Conservation (phyloP, 2,888 invertebrate species). For the Chydorus sphaericus region DNA sequence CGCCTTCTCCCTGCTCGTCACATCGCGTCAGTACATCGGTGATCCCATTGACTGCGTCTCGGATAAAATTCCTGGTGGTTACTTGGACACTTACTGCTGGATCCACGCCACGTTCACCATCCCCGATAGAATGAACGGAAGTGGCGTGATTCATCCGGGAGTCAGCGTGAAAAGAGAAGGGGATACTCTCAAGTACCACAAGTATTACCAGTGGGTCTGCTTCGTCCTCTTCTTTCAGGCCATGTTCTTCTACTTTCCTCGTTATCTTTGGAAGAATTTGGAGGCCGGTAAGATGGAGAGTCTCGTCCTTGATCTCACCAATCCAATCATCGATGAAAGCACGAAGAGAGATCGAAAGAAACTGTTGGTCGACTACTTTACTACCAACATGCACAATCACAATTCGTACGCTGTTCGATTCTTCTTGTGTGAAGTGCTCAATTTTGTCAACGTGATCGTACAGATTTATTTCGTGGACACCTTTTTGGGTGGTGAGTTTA, state of each 20-base stretch:
- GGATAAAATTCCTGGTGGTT: slow-evolving; percentile 18
- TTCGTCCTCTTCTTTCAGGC: slow-evolving; percentile 27
- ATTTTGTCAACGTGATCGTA: slow-evolving; percentile 23
- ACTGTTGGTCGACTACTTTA: slow-evolving; percentile 23
- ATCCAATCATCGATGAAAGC: neutral
- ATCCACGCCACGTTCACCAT: neutral
- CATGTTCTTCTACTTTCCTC: slow-evolving; percentile 25
- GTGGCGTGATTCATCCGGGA: neutral
- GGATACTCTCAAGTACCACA: neutral
- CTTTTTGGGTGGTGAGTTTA: slow-evolving; percentile 24
- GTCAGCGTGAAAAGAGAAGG: neutral
- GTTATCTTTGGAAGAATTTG: slow-evolving; percentile 26
- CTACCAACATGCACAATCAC: slow-evolving; percentile 21
- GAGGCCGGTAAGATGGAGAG: slow-evolving; percentile 43
- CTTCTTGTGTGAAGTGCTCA: slow-evolving; percentile 24
- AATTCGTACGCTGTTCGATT: slow-evolving; percentile 22
- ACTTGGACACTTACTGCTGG: neutral
- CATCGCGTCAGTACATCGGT: slow-evolving; percentile 35
- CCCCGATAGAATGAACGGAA: neutral
- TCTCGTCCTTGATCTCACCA: slow-evolving; percentile 64
- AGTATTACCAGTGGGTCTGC: slow-evolving; percentile 25
- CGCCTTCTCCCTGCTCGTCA: slow-evolving; percentile 32
- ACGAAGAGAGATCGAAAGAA: neutral
- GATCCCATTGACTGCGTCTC: slow-evolving; percentile 34
- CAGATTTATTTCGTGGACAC: slow-evolving; percentile 24